Evolutionary conservation across 92 coral and sea anemone species (phyloP), one percentile per base, ranked within the genome.

Genomic region (Phymanthus crucifer): DNA sequence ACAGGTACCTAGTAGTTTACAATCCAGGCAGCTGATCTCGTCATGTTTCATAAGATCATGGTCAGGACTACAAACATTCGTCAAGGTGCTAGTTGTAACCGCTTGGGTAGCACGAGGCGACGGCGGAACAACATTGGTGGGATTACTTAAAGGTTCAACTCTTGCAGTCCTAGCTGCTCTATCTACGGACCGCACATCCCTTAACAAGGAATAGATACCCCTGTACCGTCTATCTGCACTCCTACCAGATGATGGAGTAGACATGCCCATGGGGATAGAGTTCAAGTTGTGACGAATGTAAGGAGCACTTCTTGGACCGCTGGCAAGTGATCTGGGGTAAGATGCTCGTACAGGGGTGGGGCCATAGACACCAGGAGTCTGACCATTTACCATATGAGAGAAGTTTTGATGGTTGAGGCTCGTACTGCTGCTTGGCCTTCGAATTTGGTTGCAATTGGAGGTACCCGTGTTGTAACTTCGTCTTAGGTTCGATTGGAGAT

Each of bases 1-100:
- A 64, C 81, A 77, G 26, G 72, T n/a, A 23, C 81, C 81, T 35
- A 77, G 3, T 26, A 77, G 27, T n/a, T 32, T 23, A 34, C 81
- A 77, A 26, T 77, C 81, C 2, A 64, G 10, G 31, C 81, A 77
- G 16, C 56, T 31, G 4, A 9, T 35, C 4, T 72, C 21, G 54
- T 77, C 81, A 50, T 77, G 81, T 3, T 23, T 27, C 3, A 23
- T 6, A 31, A 27, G 3, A 19, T 47, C 36, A 32, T 52, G 16
- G 11, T 13, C 37, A 27, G 35, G 16, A 24, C 18, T 27, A 24
- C 34, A 27, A 27, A 16, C 3, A 61, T 12, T 61, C 29, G 32
- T 2, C n/a, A n/a, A n/a, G 29, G 68, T 61, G 34, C 5, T 29
- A 27, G 68, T 26, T 4, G 68, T 54, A 54, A 2, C 10, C 29